phyloP scores from a whole-genome alignment of 2,113 vertebrate species.

The Eclectus roratus region DNA sequence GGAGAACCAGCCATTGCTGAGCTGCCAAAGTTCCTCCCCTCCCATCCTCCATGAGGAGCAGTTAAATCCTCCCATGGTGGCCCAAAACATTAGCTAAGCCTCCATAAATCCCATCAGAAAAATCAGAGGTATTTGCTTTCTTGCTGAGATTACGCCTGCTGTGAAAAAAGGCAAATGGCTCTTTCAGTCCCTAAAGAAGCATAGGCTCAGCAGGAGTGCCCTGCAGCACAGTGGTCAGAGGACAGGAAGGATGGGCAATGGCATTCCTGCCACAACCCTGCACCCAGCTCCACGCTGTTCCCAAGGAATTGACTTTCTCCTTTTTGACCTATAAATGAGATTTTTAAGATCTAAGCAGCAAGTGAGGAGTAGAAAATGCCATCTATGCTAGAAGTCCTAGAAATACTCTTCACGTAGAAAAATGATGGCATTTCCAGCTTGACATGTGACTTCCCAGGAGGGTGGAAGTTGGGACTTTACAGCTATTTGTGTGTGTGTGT shows the following conservation, averaged over 20 bases:
- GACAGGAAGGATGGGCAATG: neutral
- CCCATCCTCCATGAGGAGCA: neutral
- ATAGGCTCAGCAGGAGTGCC: neutral
- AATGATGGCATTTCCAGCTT: neutral
- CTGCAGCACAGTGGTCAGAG: neutral
- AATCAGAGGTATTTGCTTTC: neutral
- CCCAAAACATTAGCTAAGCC: neutral
- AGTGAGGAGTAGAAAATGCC: neutral
- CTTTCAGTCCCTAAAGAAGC: neutral
- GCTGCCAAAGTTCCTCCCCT: constrained; percentile 33
- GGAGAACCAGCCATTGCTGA: constrained; percentile 18
- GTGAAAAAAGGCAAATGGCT: neutral
- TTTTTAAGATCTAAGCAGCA: neutral
- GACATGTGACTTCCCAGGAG: neutral
- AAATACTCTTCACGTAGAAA: neutral
- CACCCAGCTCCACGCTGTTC: neutral
- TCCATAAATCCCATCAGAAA: constrained; percentile 5
- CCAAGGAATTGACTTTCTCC: neutral
- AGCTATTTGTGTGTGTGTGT: neutral
- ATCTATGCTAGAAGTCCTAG: neutral
- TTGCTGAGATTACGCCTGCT: neutral
- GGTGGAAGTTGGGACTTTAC: neutral
- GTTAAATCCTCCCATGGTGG: neutral
- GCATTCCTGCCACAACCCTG: neutral
- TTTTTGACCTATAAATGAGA: rapidly evolving